Conservation (phyloP, 2,888 invertebrate species). For the Drosophila maculinotata region DNA sequence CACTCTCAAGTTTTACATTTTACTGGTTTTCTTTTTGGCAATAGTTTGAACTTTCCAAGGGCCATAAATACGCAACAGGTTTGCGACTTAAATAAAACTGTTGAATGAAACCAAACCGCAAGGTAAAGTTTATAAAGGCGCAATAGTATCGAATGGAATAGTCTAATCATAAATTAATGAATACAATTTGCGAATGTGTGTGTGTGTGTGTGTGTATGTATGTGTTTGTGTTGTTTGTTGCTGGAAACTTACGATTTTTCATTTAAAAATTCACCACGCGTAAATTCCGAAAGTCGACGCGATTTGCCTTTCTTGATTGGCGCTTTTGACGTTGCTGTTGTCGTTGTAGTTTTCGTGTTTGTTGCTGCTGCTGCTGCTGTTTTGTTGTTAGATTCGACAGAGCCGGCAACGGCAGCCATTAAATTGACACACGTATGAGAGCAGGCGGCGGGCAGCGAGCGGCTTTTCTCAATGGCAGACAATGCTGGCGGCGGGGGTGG, state of each 20-base stretch:
- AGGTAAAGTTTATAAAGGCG: constrained; percentile 13
- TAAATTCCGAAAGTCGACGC: constrained; percentile 85
- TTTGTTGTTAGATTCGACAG: constrained; percentile 57
- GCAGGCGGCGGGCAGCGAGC: constrained; percentile 60
- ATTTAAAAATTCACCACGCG: constrained; percentile 86
- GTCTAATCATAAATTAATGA: constrained; percentile 52
- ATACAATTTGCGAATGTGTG: constrained; percentile 38
- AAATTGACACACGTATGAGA: constrained; percentile 63
- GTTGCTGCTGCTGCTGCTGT: constrained; percentile 25
- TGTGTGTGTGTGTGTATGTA: too few relatives aligned
- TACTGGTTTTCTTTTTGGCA: background rate
- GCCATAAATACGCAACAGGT: background rate
- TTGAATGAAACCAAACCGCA: constrained; percentile 27
- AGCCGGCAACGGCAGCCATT: constrained; percentile 42
- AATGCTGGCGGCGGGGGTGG: constrained; percentile 24
- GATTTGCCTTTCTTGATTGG: constrained; percentile 84
- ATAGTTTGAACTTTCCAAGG: constrained; percentile 1
- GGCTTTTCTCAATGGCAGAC: constrained; percentile 68
- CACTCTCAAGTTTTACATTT: background rate
- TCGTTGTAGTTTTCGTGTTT: constrained; percentile 25
- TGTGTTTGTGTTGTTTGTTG: constrained; percentile 17
- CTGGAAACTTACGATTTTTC: constrained; percentile 85
- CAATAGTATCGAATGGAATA: constrained; percentile 15
- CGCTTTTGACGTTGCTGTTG: constrained; percentile 32
- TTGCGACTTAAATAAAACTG: constrained; percentile 5